These are phyloP conservation scores for Polydrusus tereticollis DNA, from an alignment of 2,888 invertebrate species.

Conservation along the genomic window DNA sequence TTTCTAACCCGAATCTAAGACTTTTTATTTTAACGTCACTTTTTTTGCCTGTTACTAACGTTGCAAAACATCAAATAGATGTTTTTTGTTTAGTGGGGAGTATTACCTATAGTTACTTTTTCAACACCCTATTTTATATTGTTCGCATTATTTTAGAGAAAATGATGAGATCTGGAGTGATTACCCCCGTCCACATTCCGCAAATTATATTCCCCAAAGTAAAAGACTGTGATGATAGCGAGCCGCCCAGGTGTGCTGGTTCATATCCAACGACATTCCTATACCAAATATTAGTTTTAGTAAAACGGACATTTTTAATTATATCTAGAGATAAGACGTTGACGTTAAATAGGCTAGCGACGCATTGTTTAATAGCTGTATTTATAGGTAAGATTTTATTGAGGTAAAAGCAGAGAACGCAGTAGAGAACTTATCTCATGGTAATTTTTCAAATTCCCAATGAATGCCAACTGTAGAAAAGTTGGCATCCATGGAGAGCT, in stretches of 20 bases:
- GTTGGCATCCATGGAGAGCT: too few relatives aligned
- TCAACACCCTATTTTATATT: background rate
- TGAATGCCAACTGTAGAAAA: too few relatives aligned
- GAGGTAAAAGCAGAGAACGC: too few relatives aligned
- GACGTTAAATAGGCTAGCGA: constrained; percentile 81
- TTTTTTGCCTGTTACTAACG: too few relatives aligned
- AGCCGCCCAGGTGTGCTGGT: constrained; percentile 54
- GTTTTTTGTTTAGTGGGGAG: too few relatives aligned
- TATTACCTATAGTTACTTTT: too few relatives aligned
- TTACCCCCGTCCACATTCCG: constrained; percentile 70
- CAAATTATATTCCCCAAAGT: constrained; percentile 57
- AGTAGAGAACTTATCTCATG: too few relatives aligned
- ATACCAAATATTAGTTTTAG: constrained; percentile 72
- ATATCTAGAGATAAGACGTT: constrained; percentile 80
- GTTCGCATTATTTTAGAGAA: constrained; percentile 66
- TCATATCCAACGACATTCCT: constrained; percentile 72
- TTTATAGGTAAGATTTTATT: constrained; percentile 70
- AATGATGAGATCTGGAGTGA: constrained; percentile 69
- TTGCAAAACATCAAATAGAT: too few relatives aligned
- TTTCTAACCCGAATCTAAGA: too few relatives aligned
- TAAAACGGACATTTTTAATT: constrained; percentile 74
- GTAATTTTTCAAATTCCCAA: too few relatives aligned
- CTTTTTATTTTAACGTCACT: too few relatives aligned
- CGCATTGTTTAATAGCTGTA: constrained; percentile 85
- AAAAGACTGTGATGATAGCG: constrained; percentile 34